phyloP scores from a whole-genome alignment of 2,797 vertebrate species.

The Lateolabrax maculatus region DNA sequence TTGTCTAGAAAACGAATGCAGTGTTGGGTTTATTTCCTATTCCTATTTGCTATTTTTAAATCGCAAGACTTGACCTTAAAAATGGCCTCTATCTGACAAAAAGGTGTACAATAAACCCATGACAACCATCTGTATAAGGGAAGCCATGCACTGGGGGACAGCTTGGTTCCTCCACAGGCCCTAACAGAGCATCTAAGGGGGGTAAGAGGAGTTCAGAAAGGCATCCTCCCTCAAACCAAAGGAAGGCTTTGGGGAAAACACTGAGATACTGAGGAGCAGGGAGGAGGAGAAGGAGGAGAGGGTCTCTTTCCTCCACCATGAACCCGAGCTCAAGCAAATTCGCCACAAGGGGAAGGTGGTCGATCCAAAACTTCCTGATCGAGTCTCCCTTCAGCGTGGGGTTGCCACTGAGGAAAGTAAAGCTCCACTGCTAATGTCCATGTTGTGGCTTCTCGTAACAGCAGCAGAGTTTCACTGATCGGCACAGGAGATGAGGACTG shows the following conservation, averaged over 20 bases:
- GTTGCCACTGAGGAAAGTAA: slow-evolving; percentile 89
- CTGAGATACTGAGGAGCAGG: slow-evolving; percentile 70
- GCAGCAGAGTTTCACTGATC: slow-evolving; percentile 92
- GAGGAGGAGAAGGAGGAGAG: slow-evolving; percentile 47
- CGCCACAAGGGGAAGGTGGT: slow-evolving; percentile 55
- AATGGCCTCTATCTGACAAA: slow-evolving; percentile 85
- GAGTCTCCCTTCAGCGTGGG: slow-evolving; percentile 84
- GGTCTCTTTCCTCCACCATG: slow-evolving; percentile 48
- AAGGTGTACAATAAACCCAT: slow-evolving; percentile 65
- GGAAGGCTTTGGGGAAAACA: slow-evolving; percentile 74
- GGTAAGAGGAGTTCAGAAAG: slow-evolving; percentile 63
- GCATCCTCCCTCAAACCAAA: slow-evolving; percentile 71
- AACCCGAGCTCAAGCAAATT: slow-evolving; percentile 71
- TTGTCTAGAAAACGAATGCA: slow-evolving; percentile 69
- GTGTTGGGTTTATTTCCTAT: slow-evolving; percentile 49
- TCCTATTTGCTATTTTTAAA: slow-evolving; percentile 72
- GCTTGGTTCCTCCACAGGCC: slow-evolving; percentile 83
- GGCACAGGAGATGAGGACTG: slow-evolving; percentile 98
- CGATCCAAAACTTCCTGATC: slow-evolving; percentile 77
- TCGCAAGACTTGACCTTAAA: slow-evolving; percentile 79
- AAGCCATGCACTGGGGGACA: slow-evolving; percentile 86
- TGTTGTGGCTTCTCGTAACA: slow-evolving; percentile 61
- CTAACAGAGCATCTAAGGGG: slow-evolving; percentile 75
- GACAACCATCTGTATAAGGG: slow-evolving; percentile 67
- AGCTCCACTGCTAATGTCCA: slow-evolving; percentile 84